Evolutionary conservation across 2,113 vertebrate genomes (phyloP), one percentile per base, ranked within the genome.

Genomic region (Zosterops borbonicus): DNA sequence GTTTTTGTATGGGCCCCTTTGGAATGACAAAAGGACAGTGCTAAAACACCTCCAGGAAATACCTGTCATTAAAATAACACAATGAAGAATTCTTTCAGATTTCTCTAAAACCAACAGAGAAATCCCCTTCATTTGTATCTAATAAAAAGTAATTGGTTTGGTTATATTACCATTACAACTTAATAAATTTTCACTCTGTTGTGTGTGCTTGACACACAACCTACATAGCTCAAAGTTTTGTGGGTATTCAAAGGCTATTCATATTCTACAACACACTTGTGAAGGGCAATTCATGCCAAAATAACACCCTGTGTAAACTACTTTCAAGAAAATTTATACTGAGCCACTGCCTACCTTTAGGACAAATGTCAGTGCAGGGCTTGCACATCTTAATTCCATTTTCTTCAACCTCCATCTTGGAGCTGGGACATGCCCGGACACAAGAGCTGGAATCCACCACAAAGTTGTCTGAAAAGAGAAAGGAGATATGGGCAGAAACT

Each of bases 331-430:
- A 63, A 83, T 46, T 82, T 60, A 21, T 14, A 33, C 18, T 14
- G 29, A 87, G 78, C 28, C 16, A 13, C 18, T 62, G 73, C 97
- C 63, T 87, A 99, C 99, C 99, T 99, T 99, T 99, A 6, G 99
- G 99, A 63, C 99, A 99, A 97, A 99, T 99, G 95, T 99, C 99
- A 14, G 99, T 99, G 80, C 99, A 99, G 49, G 99, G 99, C 84
- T 99, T 99, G 94, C 99, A 99, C 98, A 99, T 99, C 94, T 99
- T 99, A 96, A 99, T 98, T 4, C 98, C 98, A 87, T 99, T 99
- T 98, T 99, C 99, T 97, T 99, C 99, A 70, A 99, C 98, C 79
- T 99, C 99, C 99, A 99, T 99, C 97, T 99, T 99, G 97, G 99
- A 99, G 97, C 99, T 99, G 0, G 99, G 99, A 88, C 99, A 99